These are phyloP conservation scores for Mormyrus lacerda DNA, from an alignment of 2,113 vertebrate genomes.

Conservation along the genomic window DNA sequence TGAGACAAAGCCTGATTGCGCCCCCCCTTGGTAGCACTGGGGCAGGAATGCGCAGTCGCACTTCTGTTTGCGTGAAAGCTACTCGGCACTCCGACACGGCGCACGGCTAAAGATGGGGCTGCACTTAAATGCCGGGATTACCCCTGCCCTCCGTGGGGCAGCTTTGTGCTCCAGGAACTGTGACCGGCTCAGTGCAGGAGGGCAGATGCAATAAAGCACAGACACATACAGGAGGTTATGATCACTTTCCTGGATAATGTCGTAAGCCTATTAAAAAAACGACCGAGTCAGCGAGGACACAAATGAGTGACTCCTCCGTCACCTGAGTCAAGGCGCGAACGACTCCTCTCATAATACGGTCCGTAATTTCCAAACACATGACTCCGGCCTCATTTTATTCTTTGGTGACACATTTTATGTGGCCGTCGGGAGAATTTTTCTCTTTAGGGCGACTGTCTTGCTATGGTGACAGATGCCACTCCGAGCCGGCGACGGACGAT, in stretches of 20 bases:
- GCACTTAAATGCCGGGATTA: neutral
- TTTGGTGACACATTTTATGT: neutral
- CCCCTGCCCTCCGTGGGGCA: neutral
- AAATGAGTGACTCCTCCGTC: neutral
- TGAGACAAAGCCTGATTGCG: constrained; percentile 23
- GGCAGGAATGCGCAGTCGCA: neutral
- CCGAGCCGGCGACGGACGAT: neutral
- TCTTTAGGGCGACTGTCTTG: neutral
- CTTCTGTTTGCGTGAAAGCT: constrained; percentile 5
- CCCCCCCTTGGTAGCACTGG: constrained; percentile 19
- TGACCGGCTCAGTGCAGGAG: neutral
- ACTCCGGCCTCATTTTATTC: neutral
- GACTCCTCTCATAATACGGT: neutral
- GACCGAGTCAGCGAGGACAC: neutral
- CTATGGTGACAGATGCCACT: neutral
- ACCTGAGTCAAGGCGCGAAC: neutral
- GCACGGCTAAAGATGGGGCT: no score
- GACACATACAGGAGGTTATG: neutral
- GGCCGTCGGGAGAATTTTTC: neutral
- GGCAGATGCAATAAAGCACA: neutral
- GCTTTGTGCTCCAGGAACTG: neutral
- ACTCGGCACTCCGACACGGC: neutral
- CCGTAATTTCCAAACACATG: neutral
- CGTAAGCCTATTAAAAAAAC: neutral
- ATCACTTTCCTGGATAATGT: neutral